Evolutionary conservation across 1,140 invertebrate genomes (phyloP).

Genomic region (Ericerus pela): DNA sequence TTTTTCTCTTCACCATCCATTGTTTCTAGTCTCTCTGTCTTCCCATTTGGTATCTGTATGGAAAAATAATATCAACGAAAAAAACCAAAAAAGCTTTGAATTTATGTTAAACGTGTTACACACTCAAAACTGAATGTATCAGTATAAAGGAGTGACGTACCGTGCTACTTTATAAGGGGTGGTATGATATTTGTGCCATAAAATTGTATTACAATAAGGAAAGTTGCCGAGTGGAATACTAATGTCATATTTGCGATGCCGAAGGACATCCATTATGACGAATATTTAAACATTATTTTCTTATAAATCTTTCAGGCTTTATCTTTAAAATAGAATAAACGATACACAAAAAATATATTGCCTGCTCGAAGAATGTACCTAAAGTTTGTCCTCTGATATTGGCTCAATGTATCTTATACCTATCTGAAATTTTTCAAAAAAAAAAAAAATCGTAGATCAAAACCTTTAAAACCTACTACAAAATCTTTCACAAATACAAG

Average conservation of each 20-base stretch:
- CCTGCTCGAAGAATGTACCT: too few relatives aligned
- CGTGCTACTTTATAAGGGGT: background rate
- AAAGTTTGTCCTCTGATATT: too few relatives aligned
- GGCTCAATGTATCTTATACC: too few relatives aligned
- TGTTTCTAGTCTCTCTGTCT: background rate
- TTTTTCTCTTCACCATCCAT: too few relatives aligned
- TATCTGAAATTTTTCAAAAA: too few relatives aligned
- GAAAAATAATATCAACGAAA: background rate
- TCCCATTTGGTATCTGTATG: conserved; percentile 1
- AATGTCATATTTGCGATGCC: conserved; percentile 6
- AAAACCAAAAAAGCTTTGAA: too few relatives aligned
- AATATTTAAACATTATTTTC: conserved; percentile 12
- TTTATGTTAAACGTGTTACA: conserved; percentile 10
- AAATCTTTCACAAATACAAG: too few relatives aligned
- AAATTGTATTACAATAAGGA: conserved; percentile 11
- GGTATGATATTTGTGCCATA: background rate
- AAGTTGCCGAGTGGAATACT: conserved; percentile 3
- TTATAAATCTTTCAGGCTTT: conserved; percentile 7
- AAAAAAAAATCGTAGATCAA: too few relatives aligned
- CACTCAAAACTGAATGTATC: conserved; percentile 6
- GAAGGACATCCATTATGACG: conserved; percentile 9
- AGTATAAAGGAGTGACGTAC: background rate
- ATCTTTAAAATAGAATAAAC: conserved; percentile 10
- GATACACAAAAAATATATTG: too few relatives aligned
- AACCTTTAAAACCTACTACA: too few relatives aligned